Evolutionary conservation across 2,888 invertebrate species (phyloP).

Genomic region (Baccha elongata): DNA sequence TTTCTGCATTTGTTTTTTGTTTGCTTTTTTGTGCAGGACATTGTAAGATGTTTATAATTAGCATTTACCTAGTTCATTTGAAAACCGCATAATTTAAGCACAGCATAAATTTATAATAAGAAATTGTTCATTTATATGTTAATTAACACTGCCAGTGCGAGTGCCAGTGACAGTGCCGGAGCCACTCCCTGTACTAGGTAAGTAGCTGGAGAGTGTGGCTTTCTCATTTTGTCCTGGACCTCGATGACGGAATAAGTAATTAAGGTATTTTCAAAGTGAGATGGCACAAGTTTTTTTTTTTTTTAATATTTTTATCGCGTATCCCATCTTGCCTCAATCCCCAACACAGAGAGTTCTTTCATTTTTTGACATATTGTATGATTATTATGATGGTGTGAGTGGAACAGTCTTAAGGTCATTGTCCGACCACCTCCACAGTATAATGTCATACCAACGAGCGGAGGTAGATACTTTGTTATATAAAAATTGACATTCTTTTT

Average conservation of each 20-base stretch:
- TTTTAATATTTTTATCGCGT: conserved; percentile 6
- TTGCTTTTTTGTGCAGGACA: conserved; percentile 26
- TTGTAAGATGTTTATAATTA: conserved; percentile 65
- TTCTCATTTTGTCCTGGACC: not conserved
- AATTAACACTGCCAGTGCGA: conserved; percentile 46
- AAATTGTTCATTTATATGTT: conserved; percentile 68
- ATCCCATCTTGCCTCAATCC: not conserved
- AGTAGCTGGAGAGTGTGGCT: not conserved
- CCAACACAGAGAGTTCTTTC: not conserved
- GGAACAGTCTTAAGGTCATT: conserved; percentile 11
- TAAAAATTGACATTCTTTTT: conserved; percentile 34
- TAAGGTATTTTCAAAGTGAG: conserved; percentile 26
- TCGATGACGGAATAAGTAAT: conserved; percentile 48
- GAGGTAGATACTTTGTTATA: not conserved
- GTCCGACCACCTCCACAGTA: conserved; percentile 1
- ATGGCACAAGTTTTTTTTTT: conserved; percentile 13
- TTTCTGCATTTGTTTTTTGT: not conserved
- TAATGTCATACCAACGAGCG: not conserved
- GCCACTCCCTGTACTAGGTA: not conserved
- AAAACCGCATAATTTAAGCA: conserved; percentile 58
- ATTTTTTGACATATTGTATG: conserved; percentile 21
- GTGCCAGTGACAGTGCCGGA: too few species aligned
- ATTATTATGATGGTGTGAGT: conserved; percentile 11
- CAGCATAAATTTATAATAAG: conserved; percentile 53
- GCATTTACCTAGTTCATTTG: conserved; percentile 68